Evolutionary conservation across 2,113 vertebrate genomes (phyloP), one percentile per base, ranked within the genome.

Genomic region (Pterocles orientalis): DNA sequence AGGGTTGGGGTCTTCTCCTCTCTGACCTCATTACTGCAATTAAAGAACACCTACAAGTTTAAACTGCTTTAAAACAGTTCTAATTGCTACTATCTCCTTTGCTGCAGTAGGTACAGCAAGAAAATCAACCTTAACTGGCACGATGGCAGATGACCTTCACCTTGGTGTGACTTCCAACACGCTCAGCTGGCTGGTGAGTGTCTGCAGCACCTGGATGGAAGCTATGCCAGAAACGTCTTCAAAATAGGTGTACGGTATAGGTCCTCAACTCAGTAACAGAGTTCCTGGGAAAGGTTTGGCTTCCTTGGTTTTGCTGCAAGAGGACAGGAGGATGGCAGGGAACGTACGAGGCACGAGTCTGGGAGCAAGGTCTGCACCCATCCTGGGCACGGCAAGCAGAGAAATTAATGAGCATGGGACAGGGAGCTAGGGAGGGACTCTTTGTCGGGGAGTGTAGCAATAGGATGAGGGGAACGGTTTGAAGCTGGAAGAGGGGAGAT

Each of bases 281-380:
- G 18, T 7, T 2, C 1, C 62, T 28, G 24, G 7, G n/a, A 64
- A 54, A 51, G 23, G 8, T 72, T 31, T 18, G 33, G 31, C 47
- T 81, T 54, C 47, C 47, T 26, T 33, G 5, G 9, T 12, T 76
- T 61, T 14, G 21, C 7, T 70, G 28, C 51, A 45, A 28, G 19
- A 31, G 58, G 50, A 24, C 19, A 28, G 18, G 31, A 66, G 47
- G 47, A 50, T 3, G 3, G 73, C 47, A 29, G 43, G n/a, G 47
- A 62, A 11, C 0, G 0, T 4, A 15, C 2, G 2, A 47, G 36
- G 51, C 20, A 39, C 39, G 26, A 56, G 62, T 0, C 8, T 1
- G 24, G 66, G 2, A 21, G 19, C 0, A 4, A 65, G 41, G 58
- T 54, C n/a, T 1, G 5, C 11, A 28, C 34, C 39, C 39, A 33